These are phyloP conservation scores for Sandelia bainsii DNA, from an alignment of 2,797 vertebrate species.

Conservation along the genomic window DNA sequence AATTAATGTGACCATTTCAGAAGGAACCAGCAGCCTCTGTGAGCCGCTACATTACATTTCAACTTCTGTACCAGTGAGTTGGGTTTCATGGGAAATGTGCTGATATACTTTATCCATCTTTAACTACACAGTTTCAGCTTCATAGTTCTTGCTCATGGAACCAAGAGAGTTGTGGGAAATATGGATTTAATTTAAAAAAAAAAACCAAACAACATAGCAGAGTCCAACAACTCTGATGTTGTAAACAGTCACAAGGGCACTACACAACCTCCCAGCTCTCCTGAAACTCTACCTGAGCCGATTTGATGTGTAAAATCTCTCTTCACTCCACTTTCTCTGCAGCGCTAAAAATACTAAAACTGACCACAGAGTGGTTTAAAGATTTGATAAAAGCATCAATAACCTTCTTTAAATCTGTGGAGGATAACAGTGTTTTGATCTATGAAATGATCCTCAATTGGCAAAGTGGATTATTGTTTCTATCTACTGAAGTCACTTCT, in stretches of 20 bases:
- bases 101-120: conserved; percentile 16
- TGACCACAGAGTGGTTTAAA: conserved; percentile 23
- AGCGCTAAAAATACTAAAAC: conserved; percentile 22
- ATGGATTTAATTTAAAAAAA: conserved; percentile 20
- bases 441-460: conserved; percentile 21
- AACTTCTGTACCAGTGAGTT: not conserved
- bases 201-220: not conserved
- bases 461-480: conserved; percentile 24
- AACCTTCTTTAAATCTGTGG: conserved; percentile 42
- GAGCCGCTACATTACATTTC: conserved; percentile 21
- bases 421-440: conserved; percentile 39
- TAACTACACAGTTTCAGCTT: conserved; percentile 1
- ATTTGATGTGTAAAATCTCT: not conserved
- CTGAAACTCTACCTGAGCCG: not conserved
- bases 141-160: not conserved
- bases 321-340: conserved; percentile 1
- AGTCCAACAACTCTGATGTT: not conserved
- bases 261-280: not conserved
- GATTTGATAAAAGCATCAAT: conserved; percentile 33
- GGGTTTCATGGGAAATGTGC: conserved; percentile 39
- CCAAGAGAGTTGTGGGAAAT: conserved; percentile 17
- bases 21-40: conserved; percentile 29
- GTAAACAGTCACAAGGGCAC: not conserved
- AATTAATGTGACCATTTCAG: conserved; percentile 43
- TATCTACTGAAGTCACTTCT: conserved; percentile 18